phyloP scores from a whole-genome alignment of 1,140 invertebrate species.

The Drosophila gunungcola region DNA sequence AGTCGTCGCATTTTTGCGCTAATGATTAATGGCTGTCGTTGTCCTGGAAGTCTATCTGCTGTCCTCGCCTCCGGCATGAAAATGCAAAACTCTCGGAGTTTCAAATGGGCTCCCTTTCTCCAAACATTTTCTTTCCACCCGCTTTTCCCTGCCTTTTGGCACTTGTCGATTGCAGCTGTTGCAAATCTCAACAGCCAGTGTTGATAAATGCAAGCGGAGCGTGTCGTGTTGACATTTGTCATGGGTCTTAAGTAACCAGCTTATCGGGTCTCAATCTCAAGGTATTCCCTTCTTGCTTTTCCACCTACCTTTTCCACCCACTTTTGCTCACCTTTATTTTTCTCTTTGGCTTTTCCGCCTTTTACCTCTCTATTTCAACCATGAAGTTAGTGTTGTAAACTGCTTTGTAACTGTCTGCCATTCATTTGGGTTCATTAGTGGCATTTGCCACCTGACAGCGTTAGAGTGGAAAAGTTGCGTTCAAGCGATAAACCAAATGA shows the following conservation, averaged over 20 bases:
- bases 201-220: constrained; percentile 75
- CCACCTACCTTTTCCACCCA: neutral
- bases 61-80: constrained; percentile 50
- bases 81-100: constrained; percentile 65
- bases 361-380: neutral
- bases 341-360: neutral
- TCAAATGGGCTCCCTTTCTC: neutral
- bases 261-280: constrained; percentile 48
- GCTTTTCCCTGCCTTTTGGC: constrained; percentile 1
- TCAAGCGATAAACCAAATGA: constrained; percentile 55
- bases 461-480: constrained; percentile 26
- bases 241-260: constrained; percentile 45
- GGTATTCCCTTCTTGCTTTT: neutral
- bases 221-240: constrained; percentile 52
- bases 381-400: constrained; percentile 41
- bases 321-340: neutral
- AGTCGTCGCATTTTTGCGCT: constrained; percentile 68
- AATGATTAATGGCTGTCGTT: constrained; percentile 78
- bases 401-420: constrained; percentile 37
- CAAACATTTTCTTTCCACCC: constrained; percentile 5
- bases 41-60: constrained; percentile 31
- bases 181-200: constrained; percentile 73
- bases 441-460: constrained; percentile 46
- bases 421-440: constrained; percentile 50
- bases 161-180: constrained; percentile 70